These are phyloP conservation scores for Cyanoliseus patagonus DNA, from an alignment of 2,113 vertebrate genomes.

Conservation along the genomic window DNA sequence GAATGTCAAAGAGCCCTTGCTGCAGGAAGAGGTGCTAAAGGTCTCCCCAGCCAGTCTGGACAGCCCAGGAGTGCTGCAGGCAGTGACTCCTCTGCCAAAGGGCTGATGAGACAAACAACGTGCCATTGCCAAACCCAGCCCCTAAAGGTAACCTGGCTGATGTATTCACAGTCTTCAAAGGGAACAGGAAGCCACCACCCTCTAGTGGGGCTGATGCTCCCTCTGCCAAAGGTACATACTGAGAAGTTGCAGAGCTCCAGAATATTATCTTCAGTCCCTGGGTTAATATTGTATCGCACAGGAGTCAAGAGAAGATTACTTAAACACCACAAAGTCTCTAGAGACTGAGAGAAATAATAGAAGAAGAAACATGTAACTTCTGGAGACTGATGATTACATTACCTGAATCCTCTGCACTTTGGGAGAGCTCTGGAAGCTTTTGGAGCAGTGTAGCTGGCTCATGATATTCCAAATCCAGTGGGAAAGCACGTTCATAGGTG, in stretches of 20 bases:
- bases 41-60: background rate
- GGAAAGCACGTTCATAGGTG: slow-evolving; percentile 88
- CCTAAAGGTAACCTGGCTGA: background rate
- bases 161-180: background rate
- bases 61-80: background rate
- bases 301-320: background rate
- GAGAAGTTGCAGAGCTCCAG: background rate
- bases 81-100: background rate
- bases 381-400: background rate
- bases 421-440: slow-evolving; percentile 87
- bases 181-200: background rate
- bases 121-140: background rate
- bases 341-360: background rate
- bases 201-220: background rate
- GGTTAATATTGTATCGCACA: background rate
- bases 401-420: slow-evolving; percentile 90
- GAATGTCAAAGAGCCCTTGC: background rate
- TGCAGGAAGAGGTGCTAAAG: background rate
- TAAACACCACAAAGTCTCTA: background rate
- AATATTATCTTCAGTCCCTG: background rate
- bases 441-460: slow-evolving; percentile 82
- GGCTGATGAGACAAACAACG: background rate
- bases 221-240: background rate
- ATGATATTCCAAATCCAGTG: slow-evolving; percentile 88
- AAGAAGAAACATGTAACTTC: rapidly evolving